Percentiles rank a stretch among this genome's conserved stretches.
These are phyloP conservation scores for Gasteruption jaculator DNA, from an alignment of 2,888 invertebrate genomes.

Conservation along the genomic window DNA sequence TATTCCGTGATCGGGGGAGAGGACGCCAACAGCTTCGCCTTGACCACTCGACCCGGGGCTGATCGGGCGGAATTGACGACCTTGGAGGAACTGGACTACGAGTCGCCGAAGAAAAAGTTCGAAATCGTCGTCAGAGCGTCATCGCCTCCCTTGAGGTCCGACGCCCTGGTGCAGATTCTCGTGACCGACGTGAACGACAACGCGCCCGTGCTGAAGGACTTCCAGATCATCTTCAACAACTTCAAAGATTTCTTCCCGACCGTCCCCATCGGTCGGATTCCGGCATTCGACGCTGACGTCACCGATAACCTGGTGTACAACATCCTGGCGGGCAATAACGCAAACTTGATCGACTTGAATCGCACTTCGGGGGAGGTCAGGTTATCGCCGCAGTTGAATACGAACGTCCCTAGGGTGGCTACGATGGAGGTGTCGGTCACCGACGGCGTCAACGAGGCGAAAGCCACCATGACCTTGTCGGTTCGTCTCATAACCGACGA, in stretches of 20 bases:
- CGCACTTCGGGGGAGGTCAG: constrained; percentile 79
- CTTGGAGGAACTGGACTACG: constrained; percentile 90
- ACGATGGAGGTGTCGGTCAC: constrained; percentile 91
- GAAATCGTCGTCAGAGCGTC: constrained; percentile 86
- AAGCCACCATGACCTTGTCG: constrained; percentile 86
- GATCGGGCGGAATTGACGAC: constrained; percentile 86
- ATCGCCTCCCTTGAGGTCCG: constrained; percentile 83
- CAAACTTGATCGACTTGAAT: constrained; percentile 80
- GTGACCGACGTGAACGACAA: constrained; percentile 96
- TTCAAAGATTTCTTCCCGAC: constrained; percentile 90
- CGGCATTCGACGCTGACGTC: constrained; percentile 93
- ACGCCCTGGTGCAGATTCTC: constrained; percentile 80
- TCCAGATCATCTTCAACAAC: constrained; percentile 92
- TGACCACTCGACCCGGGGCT: constrained; percentile 76
- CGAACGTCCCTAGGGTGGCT: constrained; percentile 90
- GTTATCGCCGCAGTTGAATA: constrained; percentile 88
- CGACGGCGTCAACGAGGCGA: constrained; percentile 91
- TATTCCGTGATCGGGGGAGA: constrained; percentile 94
- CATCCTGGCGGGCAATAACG: constrained; percentile 89
- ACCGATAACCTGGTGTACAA: constrained; percentile 80
- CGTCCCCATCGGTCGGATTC: constrained; percentile 86
- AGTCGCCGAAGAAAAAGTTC: constrained; percentile 87
- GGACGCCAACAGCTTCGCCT: constrained; percentile 80
- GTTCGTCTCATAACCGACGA: constrained; percentile 90
- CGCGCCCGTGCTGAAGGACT: constrained; percentile 86